Evolutionary conservation across 2,113 vertebrate species (phyloP), one percentile per base, ranked within the genome.

Genomic region (Aegotheles bennettii): DNA sequence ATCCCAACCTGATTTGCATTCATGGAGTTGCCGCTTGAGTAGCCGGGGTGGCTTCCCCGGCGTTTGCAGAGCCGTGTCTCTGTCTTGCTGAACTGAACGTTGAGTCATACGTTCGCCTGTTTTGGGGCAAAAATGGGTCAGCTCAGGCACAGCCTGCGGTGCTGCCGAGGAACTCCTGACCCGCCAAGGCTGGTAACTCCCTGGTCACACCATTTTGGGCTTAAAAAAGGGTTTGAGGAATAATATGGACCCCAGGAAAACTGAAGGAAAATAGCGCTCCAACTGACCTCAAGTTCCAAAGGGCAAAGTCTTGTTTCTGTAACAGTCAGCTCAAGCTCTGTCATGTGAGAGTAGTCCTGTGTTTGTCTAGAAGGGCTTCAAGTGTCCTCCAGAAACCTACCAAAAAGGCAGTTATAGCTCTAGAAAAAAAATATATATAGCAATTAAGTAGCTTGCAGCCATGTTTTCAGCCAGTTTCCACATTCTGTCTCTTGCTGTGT

Each of bases 1-100:
- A 64, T 93, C 87, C 65, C 68, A 64, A 13, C 71, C 83, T 94
- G 95, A 94, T 94, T 93, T 95, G 94, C 88, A 92, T 90, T 90
- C 90, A 89, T 87, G 71, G 88, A 96, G 67, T 67, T 87, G 63
- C 54, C 4, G 47, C 75, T 87, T 78, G 89, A 92, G 57, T 82
- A 91, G 93, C 84, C 0, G 20, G 68, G 59, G 90, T 42, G 79
- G 79, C 51, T 95, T 86, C 71, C 73, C 94, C 50, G 4, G 92
- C 2, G 0, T 8, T 28, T 26, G 87, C 3, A 0, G 54, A 82
- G 29, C 1, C 15, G n/a, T 53, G 60, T 3, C n/a, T 78, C 57
- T 53, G 61, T 59, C 63, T 50, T 21, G 82, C 67, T 3, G 11
- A 90, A 9, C 50, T 10, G 4, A 77, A 11, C 1, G 3, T 25